Evolutionary conservation across 2,113 vertebrate species (phyloP).

Genomic region (Brevimyrus niger): DNA sequence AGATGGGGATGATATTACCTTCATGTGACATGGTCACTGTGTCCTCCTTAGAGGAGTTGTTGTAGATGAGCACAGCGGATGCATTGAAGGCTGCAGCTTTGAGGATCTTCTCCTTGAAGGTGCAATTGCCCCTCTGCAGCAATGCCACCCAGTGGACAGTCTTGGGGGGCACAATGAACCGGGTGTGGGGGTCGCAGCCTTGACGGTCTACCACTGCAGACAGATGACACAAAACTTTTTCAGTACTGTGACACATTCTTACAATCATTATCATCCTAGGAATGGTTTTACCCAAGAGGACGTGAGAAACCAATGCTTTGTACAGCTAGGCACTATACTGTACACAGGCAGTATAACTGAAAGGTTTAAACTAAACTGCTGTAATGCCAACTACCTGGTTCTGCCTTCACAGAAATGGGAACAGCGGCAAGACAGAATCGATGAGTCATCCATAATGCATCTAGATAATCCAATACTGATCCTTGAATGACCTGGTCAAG

Average conservation of each 20-base stretch:
- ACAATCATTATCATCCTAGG: not conserved
- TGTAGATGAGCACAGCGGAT: constrained; percentile 91
- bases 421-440: not conserved
- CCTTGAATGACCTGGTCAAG: constrained; percentile 3
- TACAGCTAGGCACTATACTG: not conserved
- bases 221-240: not conserved
- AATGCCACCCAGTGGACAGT: constrained; percentile 90
- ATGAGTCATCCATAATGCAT: not conserved
- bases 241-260: not conserved
- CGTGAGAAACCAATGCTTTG: not conserved
- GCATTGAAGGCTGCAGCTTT: constrained; percentile 84
- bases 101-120: constrained; percentile 93
- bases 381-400: not conserved
- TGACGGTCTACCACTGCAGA: constrained; percentile 77
- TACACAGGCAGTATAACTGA: not conserved
- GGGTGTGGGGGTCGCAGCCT: constrained; percentile 85
- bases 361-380: not conserved
- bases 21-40: constrained; percentile 94
- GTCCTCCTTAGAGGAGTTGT: constrained; percentile 82
- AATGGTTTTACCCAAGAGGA: not conserved
- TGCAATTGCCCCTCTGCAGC: constrained; percentile 91
- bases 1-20: constrained; percentile 61
- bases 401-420: not conserved
- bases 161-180: constrained; percentile 80
- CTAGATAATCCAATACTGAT: not conserved